A percentile compares a stretch with the other conserved stretches of the same genome.
Conservation (phyloP, 2,113 vertebrate species). For the Gnathonemus longibarbis region DNA sequence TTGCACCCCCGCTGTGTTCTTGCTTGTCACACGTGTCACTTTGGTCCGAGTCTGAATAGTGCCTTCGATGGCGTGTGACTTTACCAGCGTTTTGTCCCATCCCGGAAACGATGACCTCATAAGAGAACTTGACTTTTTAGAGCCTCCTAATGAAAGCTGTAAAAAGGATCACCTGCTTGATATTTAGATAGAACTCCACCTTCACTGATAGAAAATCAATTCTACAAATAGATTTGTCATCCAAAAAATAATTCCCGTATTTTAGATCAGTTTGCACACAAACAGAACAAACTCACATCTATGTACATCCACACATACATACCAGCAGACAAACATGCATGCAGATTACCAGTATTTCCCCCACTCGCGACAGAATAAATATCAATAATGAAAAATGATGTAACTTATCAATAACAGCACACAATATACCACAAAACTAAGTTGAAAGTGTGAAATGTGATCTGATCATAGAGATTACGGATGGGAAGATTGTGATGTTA, state of each 20-base stretch:
- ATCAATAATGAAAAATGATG: not conserved
- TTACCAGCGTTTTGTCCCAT: not conserved
- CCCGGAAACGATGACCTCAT: not conserved
- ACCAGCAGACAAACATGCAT: not conserved
- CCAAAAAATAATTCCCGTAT: not conserved
- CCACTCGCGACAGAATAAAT: not conserved
- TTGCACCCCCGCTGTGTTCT: not conserved
- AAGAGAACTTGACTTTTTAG: not conserved
- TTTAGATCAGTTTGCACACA: not conserved
- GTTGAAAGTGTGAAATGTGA: not conserved
- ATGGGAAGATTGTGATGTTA: not conserved
- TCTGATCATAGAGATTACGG: not conserved
- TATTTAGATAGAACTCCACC: slow-evolving; percentile 13
- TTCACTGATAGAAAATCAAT: slow-evolving; percentile 20
- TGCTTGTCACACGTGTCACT: not conserved
- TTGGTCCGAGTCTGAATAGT: not conserved
- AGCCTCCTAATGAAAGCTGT: not conserved
- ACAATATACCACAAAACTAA: not conserved
- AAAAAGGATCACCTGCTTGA: not conserved
- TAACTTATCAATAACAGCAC: not conserved
- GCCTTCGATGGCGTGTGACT: not conserved
- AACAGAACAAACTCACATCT: not conserved
- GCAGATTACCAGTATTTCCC: not conserved
- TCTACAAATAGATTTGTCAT: slow-evolving; percentile 15
- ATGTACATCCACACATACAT: not conserved